Evolutionary conservation across 2,888 invertebrate species (phyloP).

Genomic region (Xanthorhoe spadicearia): DNA sequence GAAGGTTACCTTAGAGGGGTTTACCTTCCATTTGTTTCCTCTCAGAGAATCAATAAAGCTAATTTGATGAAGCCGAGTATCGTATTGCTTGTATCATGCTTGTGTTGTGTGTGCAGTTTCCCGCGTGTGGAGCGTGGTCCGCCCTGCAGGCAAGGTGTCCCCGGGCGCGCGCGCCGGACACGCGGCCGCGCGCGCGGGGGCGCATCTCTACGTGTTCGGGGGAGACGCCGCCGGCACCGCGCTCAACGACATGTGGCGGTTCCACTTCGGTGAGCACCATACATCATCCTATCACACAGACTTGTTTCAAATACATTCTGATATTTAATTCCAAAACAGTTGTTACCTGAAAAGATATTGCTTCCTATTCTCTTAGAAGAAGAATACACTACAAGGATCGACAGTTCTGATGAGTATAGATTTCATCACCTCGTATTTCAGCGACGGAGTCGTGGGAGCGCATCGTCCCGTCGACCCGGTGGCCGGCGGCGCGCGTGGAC

Average conservation of each 20-base stretch:
- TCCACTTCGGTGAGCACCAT: constrained; percentile 87
- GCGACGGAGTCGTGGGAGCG: constrained; percentile 91
- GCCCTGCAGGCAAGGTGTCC: constrained; percentile 85
- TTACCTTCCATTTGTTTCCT: too few relatives aligned
- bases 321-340: too few relatives aligned
- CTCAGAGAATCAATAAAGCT: background rate
- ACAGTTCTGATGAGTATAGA: background rate
- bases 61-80: background rate
- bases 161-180: constrained; percentile 91
- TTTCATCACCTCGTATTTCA: constrained; percentile 51
- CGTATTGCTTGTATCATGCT: background rate
- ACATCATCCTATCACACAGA: too few relatives aligned
- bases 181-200: constrained; percentile 90
- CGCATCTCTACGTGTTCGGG: constrained; percentile 91
- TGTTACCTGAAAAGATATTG: too few relatives aligned
- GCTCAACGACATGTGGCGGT: constrained; percentile 92
- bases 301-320: too few relatives aligned
- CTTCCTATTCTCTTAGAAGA: too few relatives aligned
- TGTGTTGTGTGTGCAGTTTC: constrained; percentile 67
- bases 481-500: constrained; percentile 89
- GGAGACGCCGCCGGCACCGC: constrained; percentile 90
- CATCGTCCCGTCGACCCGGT: constrained; percentile 85
- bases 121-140: constrained; percentile 87
- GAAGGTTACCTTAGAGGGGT: too few relatives aligned
- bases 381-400: background rate